Evolutionary conservation across 1,140 invertebrate species (phyloP), one percentile per base, ranked within the genome.

Genomic region (Aphelinus atriplicis): DNA sequence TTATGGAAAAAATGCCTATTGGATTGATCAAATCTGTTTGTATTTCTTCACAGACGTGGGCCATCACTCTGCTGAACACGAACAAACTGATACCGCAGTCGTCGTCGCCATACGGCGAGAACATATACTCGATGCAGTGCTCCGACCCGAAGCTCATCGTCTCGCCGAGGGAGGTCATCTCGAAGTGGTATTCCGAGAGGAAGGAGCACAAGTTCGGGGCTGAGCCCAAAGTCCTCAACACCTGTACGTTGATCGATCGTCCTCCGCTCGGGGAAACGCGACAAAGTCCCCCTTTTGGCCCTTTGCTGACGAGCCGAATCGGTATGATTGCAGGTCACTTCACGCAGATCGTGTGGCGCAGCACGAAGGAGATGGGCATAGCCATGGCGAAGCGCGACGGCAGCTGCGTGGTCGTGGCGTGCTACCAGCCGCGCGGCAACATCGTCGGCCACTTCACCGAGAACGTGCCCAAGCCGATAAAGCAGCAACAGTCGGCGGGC

Each of bases 351-450:
- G 86, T 95, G 2, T 96, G 95, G 95, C 93, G 92, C 81, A 89
- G 85, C 5, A 92, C 90, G 1, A 90, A 85, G 75, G 92, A 95
- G 81, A 85, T 96, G 76, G 95, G 95, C 1, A 91, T 96, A 5
- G 95, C 92, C 2, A 90, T 90, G 78, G 93, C 94, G n/a, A 90
- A 84, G 83, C 91, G 87, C 77, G 91, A 85, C 85, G 91, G 89
- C 2, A 89, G 87, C 7, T 89, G 90, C 60, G 88, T 90, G 60
- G 91, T 96, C 1, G 94, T 96, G 1, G 93, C 92, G 1, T 94
- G 95, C 85, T 96, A 96, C 77, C 90, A 91, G 85, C 94, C 95
- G n/a, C 90, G 93, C n/a, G 94, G 95, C 50, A 96, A 96, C 81
- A 91, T 92, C 68, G 87, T 93, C 6, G 93, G 93, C 1, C 90